Conservation (phyloP, 2,797 vertebrate species). For the Dermochelys coriacea region DNA sequence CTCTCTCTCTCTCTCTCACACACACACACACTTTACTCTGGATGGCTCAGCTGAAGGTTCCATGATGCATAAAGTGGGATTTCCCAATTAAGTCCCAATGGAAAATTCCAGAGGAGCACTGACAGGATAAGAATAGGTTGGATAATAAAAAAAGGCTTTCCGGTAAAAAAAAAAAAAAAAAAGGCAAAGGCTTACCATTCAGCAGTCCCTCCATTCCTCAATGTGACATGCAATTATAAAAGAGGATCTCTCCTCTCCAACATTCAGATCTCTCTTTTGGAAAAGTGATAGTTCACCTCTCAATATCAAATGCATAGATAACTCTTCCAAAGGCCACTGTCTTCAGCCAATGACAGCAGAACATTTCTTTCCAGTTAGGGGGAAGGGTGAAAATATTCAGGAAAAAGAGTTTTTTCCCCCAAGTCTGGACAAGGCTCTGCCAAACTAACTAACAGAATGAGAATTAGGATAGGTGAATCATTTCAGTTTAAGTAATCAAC, state of each 20-base stretch:
- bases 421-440: not conserved
- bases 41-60: not conserved
- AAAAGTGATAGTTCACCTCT: not conserved
- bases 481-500: not conserved
- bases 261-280: not conserved
- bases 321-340: not conserved
- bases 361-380: not conserved
- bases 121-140: not conserved
- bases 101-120: not conserved
- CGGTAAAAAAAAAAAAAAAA: not conserved
- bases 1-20: no score
- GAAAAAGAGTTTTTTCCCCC: not conserved
- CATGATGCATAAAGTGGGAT: not conserved
- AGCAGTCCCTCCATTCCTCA: not conserved
- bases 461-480: not conserved
- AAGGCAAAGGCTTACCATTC: not conserved
- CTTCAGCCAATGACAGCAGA: not conserved
- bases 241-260: not conserved
- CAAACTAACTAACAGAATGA: not conserved
- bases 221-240: not conserved
- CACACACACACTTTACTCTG: not conserved
- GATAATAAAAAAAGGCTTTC: not conserved
- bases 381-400: not conserved
- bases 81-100: not conserved
- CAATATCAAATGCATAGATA: not conserved